Percentiles rank a stretch among this genome's conserved stretches.
phyloP scores from a whole-genome alignment of 2,888 invertebrate genomes.

The Noctua pronuba region DNA sequence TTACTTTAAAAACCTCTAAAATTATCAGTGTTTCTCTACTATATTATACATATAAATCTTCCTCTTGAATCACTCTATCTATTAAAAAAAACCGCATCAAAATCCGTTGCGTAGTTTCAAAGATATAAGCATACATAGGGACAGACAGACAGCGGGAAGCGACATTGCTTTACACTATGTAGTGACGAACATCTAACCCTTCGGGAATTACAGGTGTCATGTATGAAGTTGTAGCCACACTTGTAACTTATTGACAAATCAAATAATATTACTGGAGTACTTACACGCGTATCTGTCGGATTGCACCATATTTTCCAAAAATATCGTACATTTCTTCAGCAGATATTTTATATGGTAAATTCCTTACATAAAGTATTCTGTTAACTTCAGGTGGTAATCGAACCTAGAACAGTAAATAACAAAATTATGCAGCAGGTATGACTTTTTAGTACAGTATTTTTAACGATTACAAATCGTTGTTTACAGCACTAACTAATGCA shows the following conservation, averaged over 20 bases:
- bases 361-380: conserved; percentile 98
- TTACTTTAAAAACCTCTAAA: too few relatives aligned
- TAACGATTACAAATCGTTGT: too few relatives aligned
- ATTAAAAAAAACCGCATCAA: too few relatives aligned
- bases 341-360: conserved; percentile 99
- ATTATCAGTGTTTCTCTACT: too few relatives aligned
- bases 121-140: too few relatives aligned
- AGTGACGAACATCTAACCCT: background rate
- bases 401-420: conserved; percentile 91
- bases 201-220: background rate
- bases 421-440: background rate
- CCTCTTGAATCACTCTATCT: too few relatives aligned
- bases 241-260: background rate
- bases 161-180: too few relatives aligned
- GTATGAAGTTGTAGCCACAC: background rate
- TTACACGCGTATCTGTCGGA: conserved; percentile 99
- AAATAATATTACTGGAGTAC: conserved; percentile 73
- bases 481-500: background rate
- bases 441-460: background rate
- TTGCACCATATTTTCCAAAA: conserved; percentile 99
- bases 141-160: too few relatives aligned
- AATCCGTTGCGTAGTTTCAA: too few relatives aligned
- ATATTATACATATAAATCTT: too few relatives aligned
- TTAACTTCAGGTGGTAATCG: conserved; percentile 99
- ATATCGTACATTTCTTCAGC: conserved; percentile 99